Evolutionary conservation across 2,888 invertebrate genomes (phyloP).

Genomic region (Ptychoptera albimana): DNA sequence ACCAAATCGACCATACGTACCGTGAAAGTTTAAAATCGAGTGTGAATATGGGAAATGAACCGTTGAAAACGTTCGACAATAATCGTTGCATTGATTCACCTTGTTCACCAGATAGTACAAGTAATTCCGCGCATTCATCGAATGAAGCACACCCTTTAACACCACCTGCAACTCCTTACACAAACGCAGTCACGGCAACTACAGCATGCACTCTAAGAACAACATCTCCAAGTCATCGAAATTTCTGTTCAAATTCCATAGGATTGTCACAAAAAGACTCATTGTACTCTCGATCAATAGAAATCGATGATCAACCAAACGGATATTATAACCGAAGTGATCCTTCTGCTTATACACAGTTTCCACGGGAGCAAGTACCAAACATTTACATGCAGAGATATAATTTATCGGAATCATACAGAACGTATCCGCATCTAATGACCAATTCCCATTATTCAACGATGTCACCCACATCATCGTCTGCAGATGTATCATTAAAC

Average conservation of each 20-base stretch:
- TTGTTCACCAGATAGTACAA: constrained; percentile 19
- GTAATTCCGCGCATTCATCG: constrained; percentile 22
- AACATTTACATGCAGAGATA: neutral
- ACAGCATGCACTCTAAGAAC: constrained; percentile 1
- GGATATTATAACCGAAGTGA: too few species aligned
- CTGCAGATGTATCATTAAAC: constrained; percentile 10
- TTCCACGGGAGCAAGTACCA: neutral
- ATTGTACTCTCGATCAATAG: neutral
- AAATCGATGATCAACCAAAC: neutral
- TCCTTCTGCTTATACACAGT: neutral
- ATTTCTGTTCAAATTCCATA: neutral
- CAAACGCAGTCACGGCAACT: neutral
- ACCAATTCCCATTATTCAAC: neutral
- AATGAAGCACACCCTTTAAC: constrained; percentile 20
- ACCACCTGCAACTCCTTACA: constrained; percentile 26
- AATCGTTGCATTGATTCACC: constrained; percentile 20
- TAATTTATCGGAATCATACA: neutral
- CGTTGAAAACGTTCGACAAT: constrained; percentile 14
- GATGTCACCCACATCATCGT: constrained; percentile 9
- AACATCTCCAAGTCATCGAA: neutral
- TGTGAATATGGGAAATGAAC: neutral
- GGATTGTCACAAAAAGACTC: neutral
- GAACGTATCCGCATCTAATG: constrained; percentile 4
- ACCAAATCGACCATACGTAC: neutral
- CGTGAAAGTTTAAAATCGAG: neutral